phyloP scores from a whole-genome alignment of 2,113 vertebrate genomes.

The Callochromis pleurospilus region DNA sequence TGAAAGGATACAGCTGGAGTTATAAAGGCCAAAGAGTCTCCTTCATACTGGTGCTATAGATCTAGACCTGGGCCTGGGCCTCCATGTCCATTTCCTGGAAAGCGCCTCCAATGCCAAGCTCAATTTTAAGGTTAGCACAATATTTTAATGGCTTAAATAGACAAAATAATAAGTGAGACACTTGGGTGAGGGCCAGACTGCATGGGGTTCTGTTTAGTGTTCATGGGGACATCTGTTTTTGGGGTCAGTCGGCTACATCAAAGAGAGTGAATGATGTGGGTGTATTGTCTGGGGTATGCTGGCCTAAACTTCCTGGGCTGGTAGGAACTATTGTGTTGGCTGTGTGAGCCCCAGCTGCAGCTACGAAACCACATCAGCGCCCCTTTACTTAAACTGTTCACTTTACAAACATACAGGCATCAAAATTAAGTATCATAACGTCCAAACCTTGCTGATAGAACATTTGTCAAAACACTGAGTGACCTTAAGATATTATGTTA shows the following conservation, averaged over 20 bases:
- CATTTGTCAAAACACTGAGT: slow-evolving; percentile 27
- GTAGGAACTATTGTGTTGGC: slow-evolving; percentile 33
- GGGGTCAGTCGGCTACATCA: slow-evolving; percentile 38
- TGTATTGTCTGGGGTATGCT: slow-evolving; percentile 46
- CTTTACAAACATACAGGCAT: background rate
- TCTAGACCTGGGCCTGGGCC: background rate
- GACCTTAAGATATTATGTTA: slow-evolving; percentile 27
- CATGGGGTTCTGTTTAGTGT: slow-evolving; percentile 51
- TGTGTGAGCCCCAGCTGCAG: background rate
- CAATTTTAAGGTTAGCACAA: slow-evolving; percentile 26
- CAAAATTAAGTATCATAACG: background rate
- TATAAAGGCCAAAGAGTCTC: slow-evolving; percentile 32
- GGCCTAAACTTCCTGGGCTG: slow-evolving; percentile 32
- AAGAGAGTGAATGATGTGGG: slow-evolving; percentile 37
- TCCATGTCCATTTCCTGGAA: slow-evolving; percentile 44
- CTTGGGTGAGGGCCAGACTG: slow-evolving; percentile 22
- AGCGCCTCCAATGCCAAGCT: slow-evolving; percentile 50
- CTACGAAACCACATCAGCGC: background rate
- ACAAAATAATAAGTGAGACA: slow-evolving; percentile 48
- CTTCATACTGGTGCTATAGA: background rate
- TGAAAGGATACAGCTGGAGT: slow-evolving; percentile 59
- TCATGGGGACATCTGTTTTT: slow-evolving; percentile 51
- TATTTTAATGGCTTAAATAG: slow-evolving; percentile 40
- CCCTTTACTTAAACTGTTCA: background rate
- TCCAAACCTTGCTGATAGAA: background rate